Evolutionary conservation across 2,113 vertebrate species (phyloP), one percentile per base, ranked within the genome.

Genomic region (Alligator sinensis): DNA sequence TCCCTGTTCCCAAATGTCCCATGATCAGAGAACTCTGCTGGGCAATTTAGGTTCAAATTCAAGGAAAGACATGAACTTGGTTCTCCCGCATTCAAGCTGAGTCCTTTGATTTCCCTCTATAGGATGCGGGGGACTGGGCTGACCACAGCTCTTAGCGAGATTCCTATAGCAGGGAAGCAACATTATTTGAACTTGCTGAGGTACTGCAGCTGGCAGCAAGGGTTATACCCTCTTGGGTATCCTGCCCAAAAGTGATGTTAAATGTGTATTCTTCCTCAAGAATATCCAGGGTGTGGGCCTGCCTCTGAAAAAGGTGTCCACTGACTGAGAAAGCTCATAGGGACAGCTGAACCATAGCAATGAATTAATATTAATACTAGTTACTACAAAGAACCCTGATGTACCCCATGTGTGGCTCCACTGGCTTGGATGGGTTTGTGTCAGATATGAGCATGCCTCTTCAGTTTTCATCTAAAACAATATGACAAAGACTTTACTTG

Each of bases 1-100:
- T 9, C 27, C 34, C 34, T 34, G 34, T 34, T 34, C 34, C 34
- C 34, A 34, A 34, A 34, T 34, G 34, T 34, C 34, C 34, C 34
- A 34, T 34, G 34, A 34, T 34, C 34, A 34, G 34, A 34, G 34
- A 24, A 66, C 6, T 34, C 57, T 24, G 54, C 15, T 6, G 57
- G 72, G 15, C 60, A 19, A 2, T 11, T 22, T 16, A 4, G 4
- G 14, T 12, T 72, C n/a, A 21, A 57, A 11, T 47, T 84, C 28
- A 34, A 27, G 68, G 3, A 5, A 61, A 27, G 38, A 27, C 28
- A 16, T 34, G 27, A 3, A 27, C n/a, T 4, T 18, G 0, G 24
- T 18, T n/a, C 6, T 6, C 3, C 30, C 5, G 0, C 24, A 11
- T 72, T 58, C 54, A 18, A 10, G 0, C 24, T 1, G 79, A 2